Evolutionary conservation across 2,888 invertebrate species (phyloP).

Genomic region (Poecilobothrus nobilitatus): DNA sequence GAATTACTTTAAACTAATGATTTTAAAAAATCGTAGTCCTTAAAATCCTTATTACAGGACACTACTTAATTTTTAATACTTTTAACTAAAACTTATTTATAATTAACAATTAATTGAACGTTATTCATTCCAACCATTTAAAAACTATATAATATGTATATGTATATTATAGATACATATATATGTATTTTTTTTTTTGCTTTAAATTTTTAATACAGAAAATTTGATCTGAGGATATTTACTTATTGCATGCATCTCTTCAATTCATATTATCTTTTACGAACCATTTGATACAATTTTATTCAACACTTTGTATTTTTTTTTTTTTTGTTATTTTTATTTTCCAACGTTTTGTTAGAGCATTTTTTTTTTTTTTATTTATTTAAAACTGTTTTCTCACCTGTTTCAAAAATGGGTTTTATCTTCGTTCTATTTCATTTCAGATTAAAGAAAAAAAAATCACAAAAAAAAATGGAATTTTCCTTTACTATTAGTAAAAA

Average conservation of each 20-base stretch:
- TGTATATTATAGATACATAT: too few species aligned
- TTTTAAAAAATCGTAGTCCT: too few species aligned
- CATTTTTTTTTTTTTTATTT: background rate
- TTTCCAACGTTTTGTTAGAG: too few species aligned
- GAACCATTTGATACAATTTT: conserved; percentile 3
- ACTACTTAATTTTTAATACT: too few species aligned
- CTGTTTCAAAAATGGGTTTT: background rate
- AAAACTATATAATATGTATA: too few species aligned
- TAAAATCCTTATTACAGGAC: too few species aligned
- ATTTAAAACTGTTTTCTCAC: conserved; percentile 1
- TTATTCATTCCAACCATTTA: too few species aligned
- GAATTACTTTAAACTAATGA: too few species aligned
- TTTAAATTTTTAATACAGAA: background rate
- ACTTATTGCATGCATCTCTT: background rate
- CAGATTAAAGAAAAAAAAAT: background rate
- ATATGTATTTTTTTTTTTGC: background rate
- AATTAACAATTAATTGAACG: too few species aligned
- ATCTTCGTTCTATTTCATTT: background rate
- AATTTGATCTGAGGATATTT: background rate
- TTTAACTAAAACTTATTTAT: too few species aligned
- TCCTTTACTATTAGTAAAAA: background rate
- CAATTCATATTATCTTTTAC: background rate
- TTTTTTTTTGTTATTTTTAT: background rate
- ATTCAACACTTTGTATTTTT: background rate
- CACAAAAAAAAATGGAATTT: background rate